Base-by-base conservation (phyloP, 1,140 invertebrate species). In the Lethrus apterus region DNA sequence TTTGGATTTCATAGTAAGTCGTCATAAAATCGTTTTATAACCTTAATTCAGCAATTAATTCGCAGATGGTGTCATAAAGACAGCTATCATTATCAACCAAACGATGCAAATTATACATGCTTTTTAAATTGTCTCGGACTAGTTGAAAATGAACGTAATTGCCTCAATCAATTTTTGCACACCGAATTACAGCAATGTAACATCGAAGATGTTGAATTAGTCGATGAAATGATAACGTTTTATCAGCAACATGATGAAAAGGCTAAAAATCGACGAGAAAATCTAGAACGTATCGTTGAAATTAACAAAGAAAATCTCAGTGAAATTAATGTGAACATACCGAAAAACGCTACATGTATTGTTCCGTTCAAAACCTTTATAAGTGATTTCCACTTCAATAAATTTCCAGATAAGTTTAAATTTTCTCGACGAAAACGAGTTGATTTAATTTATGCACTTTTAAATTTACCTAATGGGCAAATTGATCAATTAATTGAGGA, bases 1-100 rank as follows among this genome's bases (percentile, higher is more conserved):
- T 4, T 21, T 21, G 4, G 35, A 38, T 38, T 38, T 21, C 10
- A 38, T 38, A 21, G 35, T 38, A 19, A 38, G 32, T 38, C 24
- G 5, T 10, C n/a, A 7, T 14, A 9, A 10, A 23, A 21, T 23
- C 11, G 4, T 3, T n/a, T 19, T 3, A 21, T 20, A 20, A 8
- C 3, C 2, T 21, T 21, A 21, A n/a, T n/a, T 15, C 14, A 38
- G 35, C 35, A 38, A 38, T 21, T 38, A 21, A 38, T 38, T 38
- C 35, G 35, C 14, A 38, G 35, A 38, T 38, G 35, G 35, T 38
- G 35, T 11, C 2, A 38, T 11, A 38, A 38, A 9, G 35, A 38
- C 7, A 17, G 24, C 9, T 21, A 38, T 11, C 35, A 38, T 21
- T 38, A 21, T 13, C 11, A 13, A 3, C 3, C 24, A 11, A 13